Conservation (phyloP, 2,113 vertebrate genomes). For the Dicerorhinus sumatrensis region DNA sequence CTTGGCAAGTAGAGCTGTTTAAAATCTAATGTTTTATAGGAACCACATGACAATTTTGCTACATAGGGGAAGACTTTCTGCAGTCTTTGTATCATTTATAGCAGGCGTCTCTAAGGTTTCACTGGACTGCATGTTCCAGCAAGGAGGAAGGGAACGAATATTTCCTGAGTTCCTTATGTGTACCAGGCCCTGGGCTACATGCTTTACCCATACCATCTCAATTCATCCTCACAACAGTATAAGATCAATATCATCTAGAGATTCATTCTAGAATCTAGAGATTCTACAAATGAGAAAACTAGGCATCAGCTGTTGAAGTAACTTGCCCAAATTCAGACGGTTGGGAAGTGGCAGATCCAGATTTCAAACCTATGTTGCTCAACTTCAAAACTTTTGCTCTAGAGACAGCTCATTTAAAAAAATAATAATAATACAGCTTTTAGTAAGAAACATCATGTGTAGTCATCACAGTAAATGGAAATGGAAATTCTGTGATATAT, state of each 20-base stretch:
- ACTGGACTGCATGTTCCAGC: not conserved
- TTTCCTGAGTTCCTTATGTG: not conserved
- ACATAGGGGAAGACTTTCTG: not conserved
- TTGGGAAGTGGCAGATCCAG: not conserved
- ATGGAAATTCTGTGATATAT: conserved; percentile 1
- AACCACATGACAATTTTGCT: conserved; percentile 33
- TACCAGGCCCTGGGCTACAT: not conserved
- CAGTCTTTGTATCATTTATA: not conserved
- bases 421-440: not conserved
- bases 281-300: not conserved
- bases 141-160: not conserved
- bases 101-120: not conserved
- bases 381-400: conserved; percentile 3
- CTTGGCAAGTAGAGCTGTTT: conserved; percentile 31
- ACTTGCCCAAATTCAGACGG: not conserved
- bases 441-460: not conserved
- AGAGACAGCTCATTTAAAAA: not conserved
- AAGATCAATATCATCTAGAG: not conserved
- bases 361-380: conserved; percentile 21
- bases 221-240: not conserved
- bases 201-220: not conserved
- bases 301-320: not conserved
- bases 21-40: conserved; percentile 48
- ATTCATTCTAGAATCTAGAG: not conserved
- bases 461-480: not conserved